Evolutionary conservation across 2,113 vertebrate genomes (phyloP).

Genomic region (Vulpes ferrilata): DNA sequence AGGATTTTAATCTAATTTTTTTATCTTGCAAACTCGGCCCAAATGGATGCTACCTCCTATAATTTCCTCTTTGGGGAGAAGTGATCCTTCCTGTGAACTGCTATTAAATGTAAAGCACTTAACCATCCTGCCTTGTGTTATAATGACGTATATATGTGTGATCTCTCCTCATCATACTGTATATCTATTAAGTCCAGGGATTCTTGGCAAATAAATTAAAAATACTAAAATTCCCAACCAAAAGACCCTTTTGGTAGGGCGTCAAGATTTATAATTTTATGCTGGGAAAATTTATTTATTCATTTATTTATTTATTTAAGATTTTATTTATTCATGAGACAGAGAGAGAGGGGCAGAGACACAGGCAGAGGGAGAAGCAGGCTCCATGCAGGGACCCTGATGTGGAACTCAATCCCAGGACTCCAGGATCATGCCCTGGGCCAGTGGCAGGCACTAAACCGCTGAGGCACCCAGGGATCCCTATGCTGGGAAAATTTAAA

Average conservation of each 20-base stretch:
- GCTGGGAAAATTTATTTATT: neutral
- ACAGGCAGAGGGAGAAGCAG: no score
- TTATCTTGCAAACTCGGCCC: neutral
- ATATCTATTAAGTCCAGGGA: neutral
- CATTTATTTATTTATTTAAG: no score
- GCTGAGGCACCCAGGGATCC: no score
- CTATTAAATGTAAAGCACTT: neutral
- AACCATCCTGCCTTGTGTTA: fast-evolving
- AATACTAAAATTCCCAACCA: neutral
- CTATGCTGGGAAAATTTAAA: slow-evolving; percentile 10
- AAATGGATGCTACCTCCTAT: neutral
- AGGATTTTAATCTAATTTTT: slow-evolving; percentile 19
- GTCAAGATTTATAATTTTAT: neutral
- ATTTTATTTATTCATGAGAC: no score
- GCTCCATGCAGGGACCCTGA: no score
- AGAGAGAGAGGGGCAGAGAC: no score
- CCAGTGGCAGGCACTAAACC: no score
- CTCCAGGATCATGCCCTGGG: no score
- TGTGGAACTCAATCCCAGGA: no score
- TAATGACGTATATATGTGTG: neutral
- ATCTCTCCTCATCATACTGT: neutral
- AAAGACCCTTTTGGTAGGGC: neutral
- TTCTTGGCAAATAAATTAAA: slow-evolving; percentile 42
- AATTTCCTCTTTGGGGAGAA: neutral
- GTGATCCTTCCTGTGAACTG: neutral